Conservation (phyloP, 2,888 invertebrate genomes). For the Thecocarcelia acutangulata region DNA sequence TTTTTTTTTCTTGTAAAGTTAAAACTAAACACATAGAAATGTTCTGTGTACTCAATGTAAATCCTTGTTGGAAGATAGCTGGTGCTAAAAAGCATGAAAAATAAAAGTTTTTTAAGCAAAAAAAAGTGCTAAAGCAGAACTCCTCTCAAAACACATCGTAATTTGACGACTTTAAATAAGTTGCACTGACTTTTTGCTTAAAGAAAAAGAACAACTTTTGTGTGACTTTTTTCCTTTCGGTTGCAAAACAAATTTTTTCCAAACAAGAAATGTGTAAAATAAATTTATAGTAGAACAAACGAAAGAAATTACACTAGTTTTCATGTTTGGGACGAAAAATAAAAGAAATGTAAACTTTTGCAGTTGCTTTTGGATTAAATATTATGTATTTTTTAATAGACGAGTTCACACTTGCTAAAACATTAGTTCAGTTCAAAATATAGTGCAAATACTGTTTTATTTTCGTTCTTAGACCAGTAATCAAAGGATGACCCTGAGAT, state of each 20-base stretch:
- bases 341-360: no score
- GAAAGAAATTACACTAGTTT: background rate
- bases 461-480: no score
- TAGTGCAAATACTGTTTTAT: no score
- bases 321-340: no score
- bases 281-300: background rate
- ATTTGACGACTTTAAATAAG: constrained; percentile 32
- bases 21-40: background rate
- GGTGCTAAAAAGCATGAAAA: constrained; percentile 7
- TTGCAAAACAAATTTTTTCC: background rate
- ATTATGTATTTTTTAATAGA: no score
- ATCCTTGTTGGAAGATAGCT: constrained; percentile 14
- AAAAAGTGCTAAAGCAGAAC: background rate
- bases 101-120: background rate
- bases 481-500: no score
- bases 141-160: constrained; percentile 16
- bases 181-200: constrained; percentile 17
- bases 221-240: background rate
- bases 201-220: constrained; percentile 19
- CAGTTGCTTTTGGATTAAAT: no score
- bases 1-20: constrained; percentile 4
- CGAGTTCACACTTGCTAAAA: no score
- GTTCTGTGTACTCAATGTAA: background rate
- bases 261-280: background rate
- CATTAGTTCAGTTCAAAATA: no score